Base-by-base conservation (phyloP, 2,888 invertebrate genomes). In the Salticus scenicus region DNA sequence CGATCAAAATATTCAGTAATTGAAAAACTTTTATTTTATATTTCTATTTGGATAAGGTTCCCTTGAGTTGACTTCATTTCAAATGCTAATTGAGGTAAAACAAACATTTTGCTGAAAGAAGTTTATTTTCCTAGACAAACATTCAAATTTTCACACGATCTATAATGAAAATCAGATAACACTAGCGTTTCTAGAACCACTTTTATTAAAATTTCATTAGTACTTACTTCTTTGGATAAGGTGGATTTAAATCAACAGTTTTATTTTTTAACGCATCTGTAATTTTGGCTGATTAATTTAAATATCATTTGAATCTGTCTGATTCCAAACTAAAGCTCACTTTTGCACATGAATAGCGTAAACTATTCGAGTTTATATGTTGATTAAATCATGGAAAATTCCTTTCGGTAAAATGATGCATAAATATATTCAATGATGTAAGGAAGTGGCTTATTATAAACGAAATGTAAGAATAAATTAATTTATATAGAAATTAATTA, bases 201-300 rank as follows among this genome's bases (percentile, higher is more conserved):
- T 17, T 47, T 47, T 47, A 47, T 47, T 47, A 47, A 47, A 47
- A 47, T 47, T 47, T 47, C 42, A 47, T 47, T 47, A 47, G 17
- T 47, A 47, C 42, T 17, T 47, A 17, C 17, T 17, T 47, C 10
- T 2, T 12, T 17, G n/a, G 42, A 47, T 4, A 37, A 37, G 10
- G 37, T 37, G 10, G 17, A 17, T 2, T 1, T 47, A 14, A 47
- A 47, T 47, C 17, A 47, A 47, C 17, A 17, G 42, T 14, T 17
- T 14, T 47, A 5, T 17, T 14, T 47, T 14, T 47, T 14, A 17
- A 47, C 42, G 2, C 17, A 2, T 2, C 42, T 47, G 42, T 12
- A 47, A 17, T 47, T 47, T 17, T 14, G 17, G 42, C 17, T 47
- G n/a, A n/a, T n/a, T n/a, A n/a, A 7, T 17, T 47, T 17, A 47